Evolutionary conservation across 2,113 vertebrate genomes (phyloP).

Genomic region (Perca flavescens): DNA sequence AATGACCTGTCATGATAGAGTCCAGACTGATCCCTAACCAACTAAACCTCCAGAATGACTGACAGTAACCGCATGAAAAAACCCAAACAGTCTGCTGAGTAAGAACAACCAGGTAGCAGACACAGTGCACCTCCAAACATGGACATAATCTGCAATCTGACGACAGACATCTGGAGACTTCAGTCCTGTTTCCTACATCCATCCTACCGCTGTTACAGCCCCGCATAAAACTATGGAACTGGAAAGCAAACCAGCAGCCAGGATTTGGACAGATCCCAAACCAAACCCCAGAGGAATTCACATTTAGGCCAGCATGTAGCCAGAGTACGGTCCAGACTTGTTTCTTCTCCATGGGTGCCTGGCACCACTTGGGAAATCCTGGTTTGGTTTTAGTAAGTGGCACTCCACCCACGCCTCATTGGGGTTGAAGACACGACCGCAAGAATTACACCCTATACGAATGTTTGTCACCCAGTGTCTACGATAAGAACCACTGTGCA

Average conservation of each 20-base stretch:
- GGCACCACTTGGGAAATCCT: constrained; percentile 65
- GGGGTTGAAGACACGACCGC: constrained; percentile 68
- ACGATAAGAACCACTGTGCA: constrained; percentile 59
- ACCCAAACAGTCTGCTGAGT: constrained; percentile 1
- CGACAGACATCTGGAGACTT: constrained; percentile 27
- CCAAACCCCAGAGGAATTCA: constrained; percentile 62
- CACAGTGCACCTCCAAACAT: constrained; percentile 26
- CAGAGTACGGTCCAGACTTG: constrained; percentile 63
- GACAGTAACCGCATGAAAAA: constrained; percentile 21
- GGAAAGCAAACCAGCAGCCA: constrained; percentile 43
- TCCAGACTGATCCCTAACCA: constrained; percentile 28
- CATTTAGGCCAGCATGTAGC: constrained; percentile 43
- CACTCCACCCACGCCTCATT: constrained; percentile 79
- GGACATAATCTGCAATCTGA: constrained; percentile 26
- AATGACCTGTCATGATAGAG: background rate
- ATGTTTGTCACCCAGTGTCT: constrained; percentile 72
- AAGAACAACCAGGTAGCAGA: constrained; percentile 11
- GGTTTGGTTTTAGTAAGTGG: constrained; percentile 64
- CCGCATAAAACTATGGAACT: constrained; percentile 29
- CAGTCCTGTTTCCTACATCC: constrained; percentile 14
- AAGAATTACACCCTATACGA: constrained; percentile 72
- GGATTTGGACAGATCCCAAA: constrained; percentile 52
- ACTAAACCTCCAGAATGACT: constrained; percentile 10
- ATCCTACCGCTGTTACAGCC: constrained; percentile 6
- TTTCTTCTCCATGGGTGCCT: constrained; percentile 60